Evolutionary conservation across 2,113 vertebrate genomes (phyloP).

Genomic region (Sclerurus mexicanus): DNA sequence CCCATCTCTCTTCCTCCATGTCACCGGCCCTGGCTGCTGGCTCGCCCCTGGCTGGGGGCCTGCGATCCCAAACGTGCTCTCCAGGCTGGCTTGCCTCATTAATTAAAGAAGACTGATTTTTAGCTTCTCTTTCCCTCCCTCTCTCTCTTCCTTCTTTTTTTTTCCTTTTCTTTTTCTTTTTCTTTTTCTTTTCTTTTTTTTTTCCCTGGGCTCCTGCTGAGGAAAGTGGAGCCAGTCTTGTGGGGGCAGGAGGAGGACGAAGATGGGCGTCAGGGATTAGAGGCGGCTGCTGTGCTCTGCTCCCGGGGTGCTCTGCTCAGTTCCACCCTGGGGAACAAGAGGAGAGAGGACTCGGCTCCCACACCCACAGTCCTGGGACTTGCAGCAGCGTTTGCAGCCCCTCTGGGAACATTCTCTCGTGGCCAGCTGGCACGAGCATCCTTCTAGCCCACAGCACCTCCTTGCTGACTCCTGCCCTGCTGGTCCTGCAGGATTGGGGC

Average conservation of each 20-base stretch:
- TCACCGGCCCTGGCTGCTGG: constrained; percentile 36
- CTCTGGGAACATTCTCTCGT: accelerated
- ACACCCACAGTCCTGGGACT: background rate
- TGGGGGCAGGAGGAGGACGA: background rate
- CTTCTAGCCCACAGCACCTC: background rate
- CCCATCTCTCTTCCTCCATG: constrained; percentile 52
- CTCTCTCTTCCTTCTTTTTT: background rate
- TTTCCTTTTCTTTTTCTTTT: background rate
- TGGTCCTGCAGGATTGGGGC: background rate
- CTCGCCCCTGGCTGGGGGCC: constrained; percentile 54
- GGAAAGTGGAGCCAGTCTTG: background rate
- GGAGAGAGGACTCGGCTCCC: background rate
- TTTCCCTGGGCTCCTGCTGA: background rate
- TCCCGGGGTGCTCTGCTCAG: background rate
- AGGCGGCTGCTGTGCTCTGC: background rate
- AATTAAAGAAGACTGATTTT: constrained; percentile 70
- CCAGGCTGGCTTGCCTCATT: constrained; percentile 55
- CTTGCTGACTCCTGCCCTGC: accelerated
- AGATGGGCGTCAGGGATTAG: background rate
- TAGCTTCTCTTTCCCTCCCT: constrained; percentile 35
- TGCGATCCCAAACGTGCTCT: constrained; percentile 61
- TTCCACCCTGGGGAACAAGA: accelerated
- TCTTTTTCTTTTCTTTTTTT: background rate
- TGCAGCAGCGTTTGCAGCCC: background rate
- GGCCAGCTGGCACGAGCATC: accelerated